phyloP scores from a whole-genome alignment of 2,113 vertebrate genomes.

The Varanus salvator region DNA sequence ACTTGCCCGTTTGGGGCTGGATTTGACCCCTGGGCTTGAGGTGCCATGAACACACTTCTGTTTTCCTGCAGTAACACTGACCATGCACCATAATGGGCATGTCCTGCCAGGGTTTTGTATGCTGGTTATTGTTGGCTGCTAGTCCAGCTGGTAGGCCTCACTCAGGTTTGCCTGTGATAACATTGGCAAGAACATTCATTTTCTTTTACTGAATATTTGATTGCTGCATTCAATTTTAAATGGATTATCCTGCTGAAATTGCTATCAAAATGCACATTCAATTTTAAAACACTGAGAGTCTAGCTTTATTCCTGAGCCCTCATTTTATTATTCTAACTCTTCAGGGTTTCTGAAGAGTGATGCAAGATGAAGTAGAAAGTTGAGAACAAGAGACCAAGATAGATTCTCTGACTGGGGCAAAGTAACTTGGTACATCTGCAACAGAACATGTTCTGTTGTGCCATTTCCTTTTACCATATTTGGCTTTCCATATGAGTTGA shows the following conservation, averaged over 20 bases:
- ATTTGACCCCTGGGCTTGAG: too few relatives aligned
- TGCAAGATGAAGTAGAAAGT: background rate
- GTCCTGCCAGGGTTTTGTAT: background rate
- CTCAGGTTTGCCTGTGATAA: background rate
- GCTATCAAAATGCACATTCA: background rate
- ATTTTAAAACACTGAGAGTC: background rate
- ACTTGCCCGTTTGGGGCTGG: too few relatives aligned
- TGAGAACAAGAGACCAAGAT: background rate
- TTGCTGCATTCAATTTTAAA: conserved; percentile 13
- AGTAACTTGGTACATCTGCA: background rate
- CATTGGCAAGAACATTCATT: background rate
- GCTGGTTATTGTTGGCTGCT: background rate
- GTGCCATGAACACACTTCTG: background rate
- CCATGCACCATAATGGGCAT: background rate
- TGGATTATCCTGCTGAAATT: background rate
- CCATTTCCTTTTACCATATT: background rate
- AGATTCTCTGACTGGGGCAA: background rate
- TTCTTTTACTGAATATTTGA: conserved; percentile 1
- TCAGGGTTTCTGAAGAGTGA: background rate
- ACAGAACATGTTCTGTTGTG: background rate
- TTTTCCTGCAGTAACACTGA: background rate
- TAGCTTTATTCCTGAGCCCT: background rate
- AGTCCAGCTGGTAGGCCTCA: background rate
- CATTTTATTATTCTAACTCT: background rate
- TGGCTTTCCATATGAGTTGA: background rate